Base-by-base conservation (phyloP, 1,140 invertebrate genomes). In the Meloidogyne hapla region DNA sequence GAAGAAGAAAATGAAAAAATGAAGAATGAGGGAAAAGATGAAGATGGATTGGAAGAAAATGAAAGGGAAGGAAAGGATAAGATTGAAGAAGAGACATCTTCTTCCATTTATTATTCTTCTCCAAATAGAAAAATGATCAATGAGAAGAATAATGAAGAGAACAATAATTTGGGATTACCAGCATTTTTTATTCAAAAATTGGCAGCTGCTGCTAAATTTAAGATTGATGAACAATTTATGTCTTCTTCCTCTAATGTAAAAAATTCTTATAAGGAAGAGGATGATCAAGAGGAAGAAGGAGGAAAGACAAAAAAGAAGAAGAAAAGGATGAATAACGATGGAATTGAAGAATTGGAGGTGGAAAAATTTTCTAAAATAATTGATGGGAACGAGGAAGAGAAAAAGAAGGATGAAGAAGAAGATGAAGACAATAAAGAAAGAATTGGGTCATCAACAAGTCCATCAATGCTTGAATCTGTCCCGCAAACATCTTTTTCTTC, bases 141-240 rank as follows among this genome's bases (percentile, higher is more conserved):
- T 63, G n/a, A 38, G 1, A 64, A 64, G 5, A 56, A 73, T 15
- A 64, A 73, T 40, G 71, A 26, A 63, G 23, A 26, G 13, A n/a
- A 28, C 4, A 33, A 64, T n/a, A n/a, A 72, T 66, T 15, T 18
- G 15, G 18, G 21, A 38, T 23, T 73, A 64, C 71, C 71, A 38
- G 45, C 71, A 63, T 73, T 73, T 63, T 73, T 73, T 38, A 73
- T 73, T 21, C 71, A 73, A 73, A 42, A 73, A 33, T 21, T 73
- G 10, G 71, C 71, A 10, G 56, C 48, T 56, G 48, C 6, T 21
- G 48, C 71, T 10, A 73, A 63, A 63, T 63, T 28, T 6, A 56
- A 56, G n/a, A 56, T 56, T n/a, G n/a, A 56, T n/a, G 48, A 56
- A n/a, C 18, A 56, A n/a, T 56, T 56, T n/a, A 6, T 56, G 0